A percentile compares a stretch with the other conserved stretches of the same genome.
These are phyloP conservation scores for Fistularia commersonii DNA, from an alignment of 2,797 vertebrate species.

Conservation along the genomic window DNA sequence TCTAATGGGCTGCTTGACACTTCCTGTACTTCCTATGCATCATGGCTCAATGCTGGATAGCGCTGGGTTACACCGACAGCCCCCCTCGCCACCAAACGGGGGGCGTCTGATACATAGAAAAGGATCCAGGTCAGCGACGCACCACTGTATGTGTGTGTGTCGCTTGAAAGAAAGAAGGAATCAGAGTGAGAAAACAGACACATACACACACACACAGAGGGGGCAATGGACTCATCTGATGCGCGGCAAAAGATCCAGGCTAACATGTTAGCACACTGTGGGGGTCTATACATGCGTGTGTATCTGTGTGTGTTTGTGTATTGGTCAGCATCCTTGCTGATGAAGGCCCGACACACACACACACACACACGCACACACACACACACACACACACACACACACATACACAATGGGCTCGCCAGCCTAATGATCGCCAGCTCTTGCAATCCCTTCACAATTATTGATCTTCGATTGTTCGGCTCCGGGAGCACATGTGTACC, in stretches of 20 bases:
- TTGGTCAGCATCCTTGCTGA: constrained; percentile 72
- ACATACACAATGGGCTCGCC: constrained; percentile 72
- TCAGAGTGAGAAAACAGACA: too few species aligned
- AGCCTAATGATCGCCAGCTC: constrained; percentile 80
- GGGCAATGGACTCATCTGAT: too few species aligned
- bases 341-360: constrained; percentile 65
- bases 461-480: constrained; percentile 78
- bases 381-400: neutral
- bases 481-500: constrained; percentile 68
- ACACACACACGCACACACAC: neutral
- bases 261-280: constrained; percentile 43
- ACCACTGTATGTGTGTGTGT: constrained; percentile 25
- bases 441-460: constrained; percentile 81
- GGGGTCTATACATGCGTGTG: constrained; percentile 63
- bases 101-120: constrained; percentile 71
- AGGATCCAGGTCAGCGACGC: constrained; percentile 63
- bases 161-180: too few species aligned
- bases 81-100: constrained; percentile 60
- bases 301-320: constrained; percentile 53
- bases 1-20: constrained; percentile 62
- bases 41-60: constrained; percentile 55
- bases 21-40: constrained; percentile 65
- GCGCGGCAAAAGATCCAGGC: too few species aligned
- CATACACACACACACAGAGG: neutral
- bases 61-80: constrained; percentile 64